Conservation (phyloP, 2,888 invertebrate species). For the Caenorhabditis sinica region DNA sequence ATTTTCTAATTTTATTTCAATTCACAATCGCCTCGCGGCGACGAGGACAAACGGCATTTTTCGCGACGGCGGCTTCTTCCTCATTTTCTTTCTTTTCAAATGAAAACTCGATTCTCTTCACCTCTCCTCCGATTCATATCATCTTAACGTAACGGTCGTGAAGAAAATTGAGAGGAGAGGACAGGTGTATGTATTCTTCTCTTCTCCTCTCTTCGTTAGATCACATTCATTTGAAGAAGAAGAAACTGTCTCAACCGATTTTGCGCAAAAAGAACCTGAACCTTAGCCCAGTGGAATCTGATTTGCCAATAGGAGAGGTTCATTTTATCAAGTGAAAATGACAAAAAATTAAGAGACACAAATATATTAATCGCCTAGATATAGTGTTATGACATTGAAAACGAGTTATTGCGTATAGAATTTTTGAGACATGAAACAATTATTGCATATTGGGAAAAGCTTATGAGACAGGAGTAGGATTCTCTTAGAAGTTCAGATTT, state of each 20-base stretch:
- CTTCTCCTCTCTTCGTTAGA: constrained; percentile 22
- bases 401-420: not conserved
- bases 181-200: constrained; percentile 19
- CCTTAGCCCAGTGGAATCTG: not conserved
- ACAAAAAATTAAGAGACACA: constrained; percentile 23
- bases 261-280: constrained; percentile 31
- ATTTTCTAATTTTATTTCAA: constrained; percentile 8
- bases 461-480: constrained; percentile 26
- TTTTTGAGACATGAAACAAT: not conserved
- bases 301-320: constrained; percentile 5
- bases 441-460: constrained; percentile 12
- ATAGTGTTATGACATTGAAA: constrained; percentile 10
- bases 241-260: no score
- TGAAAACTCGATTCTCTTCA: constrained; percentile 19
- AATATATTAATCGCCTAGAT: no score
- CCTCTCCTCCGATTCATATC: constrained; percentile 5
- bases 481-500: not conserved
- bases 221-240: constrained; percentile 16
- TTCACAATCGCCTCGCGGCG: not conserved
- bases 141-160: constrained; percentile 27
- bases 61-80: not conserved
- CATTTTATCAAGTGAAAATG: constrained; percentile 29
- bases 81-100: constrained; percentile 6
- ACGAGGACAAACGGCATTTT: constrained; percentile 14
- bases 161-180: constrained; percentile 8